phyloP scores from a whole-genome alignment of 1,140 invertebrate species.

The Leptopilina boulardi region DNA sequence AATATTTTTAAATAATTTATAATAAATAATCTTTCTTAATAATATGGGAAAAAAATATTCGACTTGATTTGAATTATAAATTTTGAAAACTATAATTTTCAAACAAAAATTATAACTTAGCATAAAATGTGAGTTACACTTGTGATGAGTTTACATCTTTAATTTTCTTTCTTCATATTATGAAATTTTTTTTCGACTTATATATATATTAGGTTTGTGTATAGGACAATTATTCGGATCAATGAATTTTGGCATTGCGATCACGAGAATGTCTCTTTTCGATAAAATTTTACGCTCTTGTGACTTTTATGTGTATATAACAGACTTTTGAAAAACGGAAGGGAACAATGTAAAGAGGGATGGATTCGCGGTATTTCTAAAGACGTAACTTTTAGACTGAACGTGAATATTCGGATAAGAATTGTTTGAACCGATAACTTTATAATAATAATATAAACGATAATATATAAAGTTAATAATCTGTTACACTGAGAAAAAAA shows the following conservation, averaged over 20 bases:
- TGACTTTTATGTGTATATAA: slow-evolving; percentile 18
- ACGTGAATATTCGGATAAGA: neutral
- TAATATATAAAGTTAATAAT: too few relatives aligned
- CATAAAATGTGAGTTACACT: too few relatives aligned
- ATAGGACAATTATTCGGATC: neutral
- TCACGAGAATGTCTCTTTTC: neutral
- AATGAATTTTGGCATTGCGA: neutral
- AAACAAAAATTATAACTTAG: too few relatives aligned
- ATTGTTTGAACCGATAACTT: neutral
- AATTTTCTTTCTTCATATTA: neutral
- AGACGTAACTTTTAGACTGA: neutral
- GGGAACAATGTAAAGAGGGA: neutral
- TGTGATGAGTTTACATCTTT: too few relatives aligned
- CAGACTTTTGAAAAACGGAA: neutral
- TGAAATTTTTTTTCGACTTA: neutral
- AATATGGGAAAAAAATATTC: too few relatives aligned
- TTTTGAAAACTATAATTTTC: too few relatives aligned
- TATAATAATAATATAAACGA: neutral
- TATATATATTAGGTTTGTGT: neutral
- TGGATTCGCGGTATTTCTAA: neutral
- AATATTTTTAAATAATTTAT: too few relatives aligned
- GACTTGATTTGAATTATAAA: too few relatives aligned
- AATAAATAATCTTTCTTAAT: too few relatives aligned
- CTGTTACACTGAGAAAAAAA: too few relatives aligned
- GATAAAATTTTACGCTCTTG: slow-evolving; percentile 9